A percentile compares a stretch with the other conserved stretches of the same genome.
Conservation (phyloP, 1,140 invertebrate species). For the Cylas formicarius region DNA sequence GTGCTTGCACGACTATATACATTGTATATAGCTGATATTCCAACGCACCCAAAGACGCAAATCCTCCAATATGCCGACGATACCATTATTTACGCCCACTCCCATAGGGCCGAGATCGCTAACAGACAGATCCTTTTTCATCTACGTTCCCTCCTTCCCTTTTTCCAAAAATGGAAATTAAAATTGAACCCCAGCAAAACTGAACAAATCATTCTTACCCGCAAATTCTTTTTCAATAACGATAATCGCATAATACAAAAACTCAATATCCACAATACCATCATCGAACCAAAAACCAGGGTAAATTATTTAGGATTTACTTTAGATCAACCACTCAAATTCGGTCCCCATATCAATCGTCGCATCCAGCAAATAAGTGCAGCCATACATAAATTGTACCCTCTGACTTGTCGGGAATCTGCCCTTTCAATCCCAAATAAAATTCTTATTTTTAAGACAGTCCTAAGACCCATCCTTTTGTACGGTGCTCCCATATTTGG, state of each 20-base stretch:
- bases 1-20: slow-evolving; percentile 24
- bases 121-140: slow-evolving; percentile 3
- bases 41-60: slow-evolving; percentile 14
- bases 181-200: slow-evolving; percentile 16
- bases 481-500: no score
- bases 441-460: no score
- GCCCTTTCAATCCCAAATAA: not conserved
- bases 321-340: not conserved
- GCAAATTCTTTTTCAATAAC: slow-evolving; percentile 5
- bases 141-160: slow-evolving; percentile 1
- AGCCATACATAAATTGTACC: not conserved
- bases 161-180: slow-evolving; percentile 12
- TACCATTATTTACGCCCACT: slow-evolving; percentile 28
- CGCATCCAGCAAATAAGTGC: not conserved
- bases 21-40: slow-evolving; percentile 26
- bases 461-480: no score
- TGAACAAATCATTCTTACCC: not conserved
- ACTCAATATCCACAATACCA: not conserved
- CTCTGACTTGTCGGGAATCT: not conserved
- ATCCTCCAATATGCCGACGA: slow-evolving; percentile 36
- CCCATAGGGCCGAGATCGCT: slow-evolving; percentile 14
- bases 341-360: not conserved
- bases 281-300: no score
- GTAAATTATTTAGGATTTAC: no score
- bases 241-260: not conserved